Percentiles rank a stretch among this genome's conserved stretches.
Evolutionary conservation across 2,888 invertebrate species (phyloP).

Genomic region (Pristionchus exspectatus): DNA sequence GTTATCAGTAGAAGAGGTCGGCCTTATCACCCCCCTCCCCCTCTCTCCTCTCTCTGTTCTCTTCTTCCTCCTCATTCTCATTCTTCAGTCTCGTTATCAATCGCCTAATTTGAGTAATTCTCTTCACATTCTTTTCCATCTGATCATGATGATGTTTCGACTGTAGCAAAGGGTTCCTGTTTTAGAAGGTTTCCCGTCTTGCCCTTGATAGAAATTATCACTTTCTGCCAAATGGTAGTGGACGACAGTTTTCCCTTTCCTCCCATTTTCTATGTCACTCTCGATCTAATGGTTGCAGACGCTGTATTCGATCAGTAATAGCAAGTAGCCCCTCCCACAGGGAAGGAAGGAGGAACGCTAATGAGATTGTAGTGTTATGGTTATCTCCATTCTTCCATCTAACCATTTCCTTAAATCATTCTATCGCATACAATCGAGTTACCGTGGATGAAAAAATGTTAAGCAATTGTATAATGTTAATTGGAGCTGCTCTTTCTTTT

Average conservation of each 20-base stretch:
- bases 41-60: not conserved
- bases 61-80: not conserved
- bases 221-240: not conserved
- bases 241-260: not conserved
- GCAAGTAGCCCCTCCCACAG: not conserved
- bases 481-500: not conserved
- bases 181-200: too few species aligned
- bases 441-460: not conserved
- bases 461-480: not conserved
- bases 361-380: not conserved
- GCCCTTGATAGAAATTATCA: not conserved
- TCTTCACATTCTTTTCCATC: not conserved
- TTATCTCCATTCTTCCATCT: not conserved
- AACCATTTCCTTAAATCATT: not conserved
- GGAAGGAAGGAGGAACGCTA: not conserved
- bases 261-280: not conserved
- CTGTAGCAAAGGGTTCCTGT: too few species aligned
- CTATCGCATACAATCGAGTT: not conserved
- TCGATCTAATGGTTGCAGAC: not conserved
- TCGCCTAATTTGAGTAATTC: not conserved
- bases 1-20: constrained; percentile 24
- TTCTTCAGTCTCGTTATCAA: not conserved
- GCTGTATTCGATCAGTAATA: not conserved
- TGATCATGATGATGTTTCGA: too few species aligned
- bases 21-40: not conserved